phyloP scores from a whole-genome alignment of 2,888 invertebrate species.

The Plusia festucae region DNA sequence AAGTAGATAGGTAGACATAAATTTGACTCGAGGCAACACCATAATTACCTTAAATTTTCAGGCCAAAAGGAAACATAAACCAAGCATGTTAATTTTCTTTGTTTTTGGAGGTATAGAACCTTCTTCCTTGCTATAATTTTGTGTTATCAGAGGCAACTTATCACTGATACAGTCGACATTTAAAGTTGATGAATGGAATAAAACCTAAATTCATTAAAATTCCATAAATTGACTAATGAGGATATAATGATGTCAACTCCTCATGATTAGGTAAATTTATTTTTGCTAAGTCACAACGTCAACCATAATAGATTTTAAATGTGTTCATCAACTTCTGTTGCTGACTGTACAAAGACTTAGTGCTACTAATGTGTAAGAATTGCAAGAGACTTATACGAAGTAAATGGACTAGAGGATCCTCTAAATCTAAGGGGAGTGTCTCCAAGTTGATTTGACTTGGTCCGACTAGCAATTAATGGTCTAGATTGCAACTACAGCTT shows the following conservation, averaged over 20 bases:
- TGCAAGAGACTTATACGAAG: slow-evolving; percentile 8
- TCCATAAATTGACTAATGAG: too few relatives aligned
- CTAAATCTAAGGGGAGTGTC: not conserved
- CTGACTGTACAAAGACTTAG: slow-evolving; percentile 5
- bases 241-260: too few relatives aligned
- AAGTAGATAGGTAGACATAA: slow-evolving; percentile 1
- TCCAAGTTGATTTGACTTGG: slow-evolving; percentile 13
- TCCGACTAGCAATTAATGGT: slow-evolving; percentile 32
- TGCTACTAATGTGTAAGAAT: not conserved
- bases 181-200: too few relatives aligned
- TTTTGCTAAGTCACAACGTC: too few relatives aligned
- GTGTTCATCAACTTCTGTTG: too few relatives aligned
- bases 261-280: too few relatives aligned
- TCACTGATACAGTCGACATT: too few relatives aligned
- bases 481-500: slow-evolving; percentile 19
- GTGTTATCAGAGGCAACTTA: not conserved
- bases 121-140: not conserved
- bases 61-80: not conserved
- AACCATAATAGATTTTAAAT: too few relatives aligned
- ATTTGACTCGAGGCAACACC: not conserved
- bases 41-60: slow-evolving; percentile 1
- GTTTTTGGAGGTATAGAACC: not conserved
- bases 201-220: too few relatives aligned
- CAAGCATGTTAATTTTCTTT: not conserved
- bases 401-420: slow-evolving; percentile 9